Evolutionary conservation across 2,888 invertebrate genomes (phyloP).

Genomic region (Drosophila peninsularis): DNA sequence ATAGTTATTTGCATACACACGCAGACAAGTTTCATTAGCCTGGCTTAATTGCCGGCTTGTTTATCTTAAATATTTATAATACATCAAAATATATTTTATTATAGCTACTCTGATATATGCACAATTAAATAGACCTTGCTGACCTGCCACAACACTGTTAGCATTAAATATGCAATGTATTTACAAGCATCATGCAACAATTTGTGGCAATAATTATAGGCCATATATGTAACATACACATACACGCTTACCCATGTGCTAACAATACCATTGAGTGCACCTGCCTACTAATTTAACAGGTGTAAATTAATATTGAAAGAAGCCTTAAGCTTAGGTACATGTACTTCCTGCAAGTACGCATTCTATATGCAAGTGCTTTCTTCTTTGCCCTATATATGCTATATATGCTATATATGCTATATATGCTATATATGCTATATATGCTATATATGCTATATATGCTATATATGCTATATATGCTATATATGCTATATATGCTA

Average conservation of each 20-base stretch:
- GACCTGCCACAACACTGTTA: conserved; percentile 14
- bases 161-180: conserved; percentile 13
- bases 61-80: conserved; percentile 47
- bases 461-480: too few relatives aligned
- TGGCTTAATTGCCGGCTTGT: conserved; percentile 54
- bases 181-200: conserved; percentile 6
- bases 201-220: conserved; percentile 18
- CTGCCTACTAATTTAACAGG: background rate
- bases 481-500: too few relatives aligned
- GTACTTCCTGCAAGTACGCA: too few relatives aligned
- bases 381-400: too few relatives aligned
- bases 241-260: background rate
- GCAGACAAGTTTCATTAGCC: conserved; percentile 45
- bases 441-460: too few relatives aligned
- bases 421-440: too few relatives aligned
- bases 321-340: background rate
- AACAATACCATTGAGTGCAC: background rate
- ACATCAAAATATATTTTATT: conserved; percentile 39
- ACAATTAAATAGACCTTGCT: conserved; percentile 15
- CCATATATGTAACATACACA: background rate
- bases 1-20: conserved; percentile 23
- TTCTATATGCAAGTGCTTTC: too few relatives aligned
- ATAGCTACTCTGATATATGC: conserved; percentile 13
- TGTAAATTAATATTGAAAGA: background rate
- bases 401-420: too few relatives aligned